Conservation (phyloP, 2,113 vertebrate species). For the Ellobius talpinus region DNA sequence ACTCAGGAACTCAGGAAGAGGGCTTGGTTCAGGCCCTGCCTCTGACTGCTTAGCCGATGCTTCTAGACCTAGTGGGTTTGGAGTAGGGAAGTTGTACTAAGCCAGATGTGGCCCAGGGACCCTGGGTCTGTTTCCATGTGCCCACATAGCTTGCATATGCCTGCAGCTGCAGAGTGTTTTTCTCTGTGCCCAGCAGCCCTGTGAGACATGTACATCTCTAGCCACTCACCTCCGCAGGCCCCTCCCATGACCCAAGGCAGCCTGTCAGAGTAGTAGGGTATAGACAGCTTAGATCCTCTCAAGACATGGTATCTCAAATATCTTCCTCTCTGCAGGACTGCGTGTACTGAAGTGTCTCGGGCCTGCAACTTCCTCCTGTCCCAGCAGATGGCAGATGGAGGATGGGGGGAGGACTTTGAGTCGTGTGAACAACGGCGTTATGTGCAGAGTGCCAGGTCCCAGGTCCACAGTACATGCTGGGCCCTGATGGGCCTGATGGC, state of each 20-base stretch:
- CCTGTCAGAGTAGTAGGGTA: not conserved
- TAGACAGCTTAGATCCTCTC: not conserved
- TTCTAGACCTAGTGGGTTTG: too few relatives aligned
- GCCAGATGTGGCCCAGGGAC: fast-evolving
- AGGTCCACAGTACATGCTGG: conserved; percentile 98
- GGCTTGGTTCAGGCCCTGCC: not conserved
- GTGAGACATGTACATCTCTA: not conserved
- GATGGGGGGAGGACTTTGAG: conserved; percentile 98
- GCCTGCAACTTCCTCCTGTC: conserved; percentile 95
- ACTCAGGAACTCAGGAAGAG: not conserved
- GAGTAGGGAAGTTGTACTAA: not conserved
- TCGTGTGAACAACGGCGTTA: conserved; percentile 93
- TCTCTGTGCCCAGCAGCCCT: not conserved
- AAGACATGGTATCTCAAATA: fast-evolving
- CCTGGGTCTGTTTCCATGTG: not conserved
- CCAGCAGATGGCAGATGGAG: conserved; percentile 94
- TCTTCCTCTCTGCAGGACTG: conserved; percentile 82
- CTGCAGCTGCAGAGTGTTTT: not conserved
- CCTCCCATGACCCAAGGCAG: not conserved
- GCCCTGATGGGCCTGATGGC: conserved; percentile 97
- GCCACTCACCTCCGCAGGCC: not conserved
- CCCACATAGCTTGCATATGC: too few relatives aligned
- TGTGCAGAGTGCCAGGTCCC: conserved; percentile 91
- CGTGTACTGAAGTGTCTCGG: conserved; percentile 88
- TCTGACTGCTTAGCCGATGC: not conserved